Evolutionary conservation across 2,888 invertebrate species (phyloP).

Genomic region (Ormyrus rosae): DNA sequence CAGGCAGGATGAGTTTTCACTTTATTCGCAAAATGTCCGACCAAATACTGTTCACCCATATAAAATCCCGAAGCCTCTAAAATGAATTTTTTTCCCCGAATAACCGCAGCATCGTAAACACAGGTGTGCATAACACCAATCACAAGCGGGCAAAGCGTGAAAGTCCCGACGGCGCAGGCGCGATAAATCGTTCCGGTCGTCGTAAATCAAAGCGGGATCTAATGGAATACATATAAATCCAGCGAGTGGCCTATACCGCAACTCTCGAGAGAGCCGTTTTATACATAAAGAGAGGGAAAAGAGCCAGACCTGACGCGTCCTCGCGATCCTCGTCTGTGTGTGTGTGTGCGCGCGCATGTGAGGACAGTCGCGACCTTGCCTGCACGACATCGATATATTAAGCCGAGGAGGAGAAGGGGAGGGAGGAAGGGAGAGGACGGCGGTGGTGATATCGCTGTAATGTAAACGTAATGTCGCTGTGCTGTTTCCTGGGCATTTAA

Average conservation of each 20-base stretch:
- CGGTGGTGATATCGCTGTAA: neutral
- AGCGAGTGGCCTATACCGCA: neutral
- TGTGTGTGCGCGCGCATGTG: neutral
- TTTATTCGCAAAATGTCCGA: no score
- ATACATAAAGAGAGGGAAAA: constrained; percentile 9
- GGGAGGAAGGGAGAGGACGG: constrained; percentile 10
- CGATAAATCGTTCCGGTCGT: constrained; percentile 51
- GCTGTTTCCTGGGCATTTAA: constrained; percentile 3
- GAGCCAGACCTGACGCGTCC: constrained; percentile 3
- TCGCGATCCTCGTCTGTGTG: neutral
- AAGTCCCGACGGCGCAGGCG: constrained; percentile 37
- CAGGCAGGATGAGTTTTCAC: no score
- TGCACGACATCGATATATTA: constrained; percentile 6
- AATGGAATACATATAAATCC: constrained; percentile 51
- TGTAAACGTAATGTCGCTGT: constrained; percentile 9
- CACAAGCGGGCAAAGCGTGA: constrained; percentile 9
- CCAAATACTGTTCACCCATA: no score
- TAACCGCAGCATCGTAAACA: neutral
- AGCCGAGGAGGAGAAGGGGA: neutral
- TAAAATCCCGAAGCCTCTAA: no score
- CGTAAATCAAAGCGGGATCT: constrained; percentile 56
- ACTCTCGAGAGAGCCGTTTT: neutral
- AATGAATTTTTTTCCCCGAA: neutral
- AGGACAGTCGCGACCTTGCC: constrained; percentile 30
- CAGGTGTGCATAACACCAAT: neutral